Percentiles rank a stretch among this genome's conserved stretches.
Conservation (phyloP, 2,797 vertebrate species). For the Karalla daura region DNA sequence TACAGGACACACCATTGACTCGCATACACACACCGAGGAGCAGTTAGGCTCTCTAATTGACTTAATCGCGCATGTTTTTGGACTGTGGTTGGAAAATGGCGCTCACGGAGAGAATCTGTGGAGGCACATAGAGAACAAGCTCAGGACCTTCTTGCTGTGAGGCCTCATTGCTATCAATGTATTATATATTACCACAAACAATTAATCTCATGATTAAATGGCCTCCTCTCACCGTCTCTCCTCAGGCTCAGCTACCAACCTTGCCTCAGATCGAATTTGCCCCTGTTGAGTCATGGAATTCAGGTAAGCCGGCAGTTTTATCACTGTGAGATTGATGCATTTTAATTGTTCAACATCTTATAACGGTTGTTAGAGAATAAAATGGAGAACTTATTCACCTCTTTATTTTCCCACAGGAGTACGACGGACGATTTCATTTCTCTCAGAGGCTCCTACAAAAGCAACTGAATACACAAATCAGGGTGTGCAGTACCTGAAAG, state of each 20-base stretch:
- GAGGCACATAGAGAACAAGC: no score
- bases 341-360: neutral
- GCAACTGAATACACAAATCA: conserved; percentile 84
- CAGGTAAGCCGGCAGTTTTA: conserved; percentile 82
- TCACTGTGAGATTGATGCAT: neutral
- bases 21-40: no score
- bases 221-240: neutral
- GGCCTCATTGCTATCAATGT: no score
- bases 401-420: conserved; percentile 85
- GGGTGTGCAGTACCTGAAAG: conserved; percentile 89
- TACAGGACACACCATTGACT: no score
- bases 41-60: no score
- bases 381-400: no score
- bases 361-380: neutral
- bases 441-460: conserved; percentile 89
- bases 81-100: no score
- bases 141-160: no score
- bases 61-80: no score
- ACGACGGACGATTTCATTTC: conserved; percentile 83
- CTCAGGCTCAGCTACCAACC: conserved; percentile 86
- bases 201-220: neutral
- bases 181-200: neutral
- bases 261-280: conserved; percentile 90
- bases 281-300: conserved; percentile 89
- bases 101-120: no score